A percentile compares a stretch with the other conserved stretches of the same genome.
Conservation (phyloP, 2,797 vertebrate genomes). For the Oceanodroma leucorhoa region DNA sequence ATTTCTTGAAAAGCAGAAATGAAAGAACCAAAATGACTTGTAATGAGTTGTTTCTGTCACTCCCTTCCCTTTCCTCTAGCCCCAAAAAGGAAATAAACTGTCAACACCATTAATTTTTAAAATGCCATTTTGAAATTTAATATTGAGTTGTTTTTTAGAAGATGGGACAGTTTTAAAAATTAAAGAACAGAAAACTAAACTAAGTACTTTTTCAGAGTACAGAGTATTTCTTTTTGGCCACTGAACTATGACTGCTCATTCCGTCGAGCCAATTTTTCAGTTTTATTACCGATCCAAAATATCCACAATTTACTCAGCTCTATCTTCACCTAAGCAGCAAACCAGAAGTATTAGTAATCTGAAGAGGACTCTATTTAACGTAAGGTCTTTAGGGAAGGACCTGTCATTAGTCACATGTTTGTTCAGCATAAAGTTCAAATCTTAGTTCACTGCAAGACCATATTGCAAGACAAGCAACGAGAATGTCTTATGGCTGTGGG, state of each 20-base stretch:
- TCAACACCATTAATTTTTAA: conserved; percentile 53
- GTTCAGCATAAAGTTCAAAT: neutral
- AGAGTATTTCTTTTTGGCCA: neutral
- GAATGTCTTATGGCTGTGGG: accelerated
- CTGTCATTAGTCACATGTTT: neutral
- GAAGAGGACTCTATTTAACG: neutral
- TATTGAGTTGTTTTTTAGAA: conserved; percentile 22
- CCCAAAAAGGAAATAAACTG: conserved; percentile 24
- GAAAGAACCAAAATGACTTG: neutral
- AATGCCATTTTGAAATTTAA: conserved; percentile 41
- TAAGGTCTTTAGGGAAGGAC: neutral
- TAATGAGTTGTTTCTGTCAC: neutral
- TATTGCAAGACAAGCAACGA: neutral
- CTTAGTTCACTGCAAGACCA: neutral
- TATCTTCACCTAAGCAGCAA: neutral
- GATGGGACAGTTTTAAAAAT: conserved; percentile 30
- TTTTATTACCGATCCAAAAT: neutral
- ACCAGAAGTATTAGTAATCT: neutral
- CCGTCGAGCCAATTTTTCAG: neutral
- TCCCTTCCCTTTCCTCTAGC: neutral
- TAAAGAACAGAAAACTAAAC: neutral
- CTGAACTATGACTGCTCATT: neutral
- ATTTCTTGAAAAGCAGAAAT: neutral
- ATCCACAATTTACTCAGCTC: neutral
- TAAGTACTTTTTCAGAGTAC: neutral